phyloP scores from a whole-genome alignment of 2,113 vertebrate genomes.

The Myrmecophaga tridactyla region DNA sequence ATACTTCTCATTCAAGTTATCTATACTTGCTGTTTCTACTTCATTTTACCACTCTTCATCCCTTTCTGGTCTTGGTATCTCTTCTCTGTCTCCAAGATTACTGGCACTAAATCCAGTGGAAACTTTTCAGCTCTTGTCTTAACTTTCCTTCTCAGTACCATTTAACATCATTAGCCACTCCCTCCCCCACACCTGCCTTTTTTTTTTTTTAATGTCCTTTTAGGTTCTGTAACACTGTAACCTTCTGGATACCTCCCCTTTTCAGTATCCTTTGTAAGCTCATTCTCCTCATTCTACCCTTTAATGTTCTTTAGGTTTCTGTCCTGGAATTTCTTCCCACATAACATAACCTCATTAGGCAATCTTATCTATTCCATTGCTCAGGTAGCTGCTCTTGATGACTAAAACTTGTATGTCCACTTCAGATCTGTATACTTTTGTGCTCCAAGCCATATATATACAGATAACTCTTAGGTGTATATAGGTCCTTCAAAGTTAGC shows the following conservation, averaged over 20 bases:
- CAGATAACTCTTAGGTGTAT: background rate
- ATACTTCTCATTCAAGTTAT: background rate
- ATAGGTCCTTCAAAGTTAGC: background rate
- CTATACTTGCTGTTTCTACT: background rate
- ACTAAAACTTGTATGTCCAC: background rate
- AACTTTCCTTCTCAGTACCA: background rate
- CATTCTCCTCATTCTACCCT: background rate
- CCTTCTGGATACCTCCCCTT: background rate
- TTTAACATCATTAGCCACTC: background rate
- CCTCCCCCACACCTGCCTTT: no score
- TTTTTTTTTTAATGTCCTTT: background rate
- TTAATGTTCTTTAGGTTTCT: background rate
- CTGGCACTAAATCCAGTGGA: background rate
- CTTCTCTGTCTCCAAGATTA: background rate
- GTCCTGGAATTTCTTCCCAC: background rate
- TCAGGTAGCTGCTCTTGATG: background rate
- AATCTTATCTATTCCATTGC: fast-evolving
- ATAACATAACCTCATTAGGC: background rate
- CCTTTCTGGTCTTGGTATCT: background rate
- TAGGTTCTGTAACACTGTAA: background rate
- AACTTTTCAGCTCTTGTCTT: background rate
- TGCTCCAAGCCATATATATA: background rate
- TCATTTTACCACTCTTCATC: background rate
- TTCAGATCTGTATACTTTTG: no score
- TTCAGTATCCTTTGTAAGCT: background rate